Conservation (phyloP, 1,140 invertebrate species). For the Drosophila yakuba region DNA sequence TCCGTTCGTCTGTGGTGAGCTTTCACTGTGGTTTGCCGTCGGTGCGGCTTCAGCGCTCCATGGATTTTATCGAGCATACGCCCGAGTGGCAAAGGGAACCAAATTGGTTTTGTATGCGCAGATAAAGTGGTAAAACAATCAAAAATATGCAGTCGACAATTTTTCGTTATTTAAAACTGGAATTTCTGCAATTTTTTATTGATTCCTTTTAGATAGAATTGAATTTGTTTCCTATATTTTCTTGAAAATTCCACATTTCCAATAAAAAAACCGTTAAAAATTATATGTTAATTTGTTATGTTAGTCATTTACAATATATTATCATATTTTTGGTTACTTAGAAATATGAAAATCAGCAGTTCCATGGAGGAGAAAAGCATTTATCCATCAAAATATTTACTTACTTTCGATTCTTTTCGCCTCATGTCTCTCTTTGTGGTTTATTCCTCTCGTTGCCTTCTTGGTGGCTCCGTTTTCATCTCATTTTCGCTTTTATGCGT, state of each 20-base stretch:
- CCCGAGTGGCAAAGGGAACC: constrained; percentile 4
- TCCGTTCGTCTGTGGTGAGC: constrained; percentile 4
- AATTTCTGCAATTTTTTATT: too few relatives aligned
- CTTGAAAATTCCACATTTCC: too few relatives aligned
- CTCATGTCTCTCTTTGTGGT: constrained; percentile 20
- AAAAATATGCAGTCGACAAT: background rate
- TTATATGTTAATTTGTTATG: too few relatives aligned
- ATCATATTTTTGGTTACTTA: background rate
- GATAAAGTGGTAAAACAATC: background rate
- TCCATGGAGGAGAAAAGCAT: constrained; percentile 26
- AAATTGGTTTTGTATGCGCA: constrained; percentile 1
- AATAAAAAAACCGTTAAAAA: too few relatives aligned
- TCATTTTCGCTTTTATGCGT: constrained; percentile 19
- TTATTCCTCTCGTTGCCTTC: constrained; percentile 10
- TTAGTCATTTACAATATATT: too few relatives aligned
- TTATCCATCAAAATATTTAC: constrained; percentile 73
- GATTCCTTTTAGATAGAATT: too few relatives aligned
- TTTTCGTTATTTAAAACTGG: background rate
- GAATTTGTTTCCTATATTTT: too few relatives aligned
- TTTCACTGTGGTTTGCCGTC: constrained; percentile 16
- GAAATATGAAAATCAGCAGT: background rate
- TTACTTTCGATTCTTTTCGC: constrained; percentile 54
- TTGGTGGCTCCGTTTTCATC: constrained; percentile 28
- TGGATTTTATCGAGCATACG: constrained; percentile 18
- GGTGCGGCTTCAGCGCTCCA: constrained; percentile 9